Conservation (phyloP, 2,797 vertebrate genomes). For the Amblyraja radiata region DNA sequence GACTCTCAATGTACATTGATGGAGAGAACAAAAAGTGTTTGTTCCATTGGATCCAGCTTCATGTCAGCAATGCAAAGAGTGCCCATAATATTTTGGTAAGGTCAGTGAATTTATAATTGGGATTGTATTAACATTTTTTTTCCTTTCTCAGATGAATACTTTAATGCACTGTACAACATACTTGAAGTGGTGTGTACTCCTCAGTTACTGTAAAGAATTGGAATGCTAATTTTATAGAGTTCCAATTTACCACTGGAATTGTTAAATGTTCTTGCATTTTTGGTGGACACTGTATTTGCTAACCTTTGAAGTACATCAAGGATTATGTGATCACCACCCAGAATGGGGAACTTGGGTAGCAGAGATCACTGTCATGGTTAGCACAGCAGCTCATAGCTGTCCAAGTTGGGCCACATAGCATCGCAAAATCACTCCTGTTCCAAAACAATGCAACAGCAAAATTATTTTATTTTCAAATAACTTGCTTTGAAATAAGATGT, state of each 20-base stretch:
- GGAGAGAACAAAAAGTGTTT: neutral
- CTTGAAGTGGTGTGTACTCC: neutral
- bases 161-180: neutral
- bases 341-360: neutral
- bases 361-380: neutral
- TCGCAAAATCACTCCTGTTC: neutral
- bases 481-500: neutral
- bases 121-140: too few relatives aligned
- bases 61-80: neutral
- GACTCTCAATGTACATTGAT: neutral
- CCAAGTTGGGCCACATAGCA: neutral
- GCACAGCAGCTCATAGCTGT: neutral
- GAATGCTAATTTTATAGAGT: neutral
- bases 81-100: neutral
- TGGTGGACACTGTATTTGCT: neutral
- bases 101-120: neutral
- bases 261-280: neutral
- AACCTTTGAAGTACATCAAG: neutral
- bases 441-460: neutral
- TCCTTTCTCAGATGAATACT: neutral
- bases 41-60: neutral
- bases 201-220: neutral
- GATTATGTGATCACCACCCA: neutral
- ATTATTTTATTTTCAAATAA: neutral
- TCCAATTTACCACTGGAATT: constrained; percentile 16